These are phyloP conservation scores for Chironex yamaguchii DNA, from an alignment of 30 jellyfish, hydroid and myxozoan genomes.

Conservation along the genomic window DNA sequence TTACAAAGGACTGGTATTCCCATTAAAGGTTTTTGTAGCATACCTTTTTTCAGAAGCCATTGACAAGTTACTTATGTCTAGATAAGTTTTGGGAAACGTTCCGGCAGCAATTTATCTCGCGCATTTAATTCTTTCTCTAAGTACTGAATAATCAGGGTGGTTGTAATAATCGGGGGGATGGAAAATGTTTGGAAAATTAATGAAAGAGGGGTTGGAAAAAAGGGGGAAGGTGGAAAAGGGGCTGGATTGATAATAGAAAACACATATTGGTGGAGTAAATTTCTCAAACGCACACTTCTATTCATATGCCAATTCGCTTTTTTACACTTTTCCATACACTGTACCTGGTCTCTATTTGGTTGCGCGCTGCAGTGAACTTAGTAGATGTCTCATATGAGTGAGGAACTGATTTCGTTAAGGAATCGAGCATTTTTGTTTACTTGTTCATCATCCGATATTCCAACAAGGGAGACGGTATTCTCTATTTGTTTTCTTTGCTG, in stretches of 20 bases:
- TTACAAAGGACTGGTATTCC: too few relatives aligned
- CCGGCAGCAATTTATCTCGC: too few relatives aligned
- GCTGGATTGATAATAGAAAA: neutral
- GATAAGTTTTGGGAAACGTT: too few relatives aligned
- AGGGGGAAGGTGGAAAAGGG: neutral
- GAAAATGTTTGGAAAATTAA: neutral
- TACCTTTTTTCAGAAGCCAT: too few relatives aligned
- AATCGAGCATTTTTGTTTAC: neutral
- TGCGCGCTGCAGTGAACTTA: slow-evolving; percentile 1
- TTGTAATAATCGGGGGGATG: too few relatives aligned
- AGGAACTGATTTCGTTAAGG: neutral
- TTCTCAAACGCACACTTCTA: neutral
- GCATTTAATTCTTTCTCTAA: too few relatives aligned
- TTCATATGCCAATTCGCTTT: neutral
- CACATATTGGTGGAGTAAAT: neutral
- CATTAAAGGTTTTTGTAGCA: too few relatives aligned
- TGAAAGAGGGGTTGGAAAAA: neutral
- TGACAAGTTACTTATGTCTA: too few relatives aligned
- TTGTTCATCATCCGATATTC: neutral
- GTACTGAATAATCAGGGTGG: neutral
- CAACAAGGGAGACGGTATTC: slow-evolving; percentile 2
- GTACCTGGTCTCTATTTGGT: neutral
- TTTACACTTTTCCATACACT: neutral
- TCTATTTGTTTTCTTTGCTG: neutral
- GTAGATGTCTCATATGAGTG: neutral